Percentiles rank a stretch among this genome's conserved stretches.
Conservation (phyloP, 2,797 vertebrate genomes). For the Sternarchorhynchus goeldii region DNA sequence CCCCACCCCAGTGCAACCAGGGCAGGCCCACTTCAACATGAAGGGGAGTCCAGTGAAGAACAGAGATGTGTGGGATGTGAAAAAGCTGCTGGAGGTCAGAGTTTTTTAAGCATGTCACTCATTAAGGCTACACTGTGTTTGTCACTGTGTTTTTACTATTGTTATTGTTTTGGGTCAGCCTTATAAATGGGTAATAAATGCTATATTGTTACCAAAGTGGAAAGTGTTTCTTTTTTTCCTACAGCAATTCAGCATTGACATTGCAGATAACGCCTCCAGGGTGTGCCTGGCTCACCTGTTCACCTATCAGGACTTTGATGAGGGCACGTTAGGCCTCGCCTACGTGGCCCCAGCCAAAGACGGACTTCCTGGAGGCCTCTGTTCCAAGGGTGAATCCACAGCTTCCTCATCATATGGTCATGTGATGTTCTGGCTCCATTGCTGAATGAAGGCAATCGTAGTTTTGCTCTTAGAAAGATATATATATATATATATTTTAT, state of each 20-base stretch:
- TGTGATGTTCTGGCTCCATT: too few relatives aligned
- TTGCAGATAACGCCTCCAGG: slow-evolving; percentile 87
- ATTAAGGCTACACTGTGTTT: background rate
- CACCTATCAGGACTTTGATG: slow-evolving; percentile 97
- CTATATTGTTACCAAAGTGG: background rate
- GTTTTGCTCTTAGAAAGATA: too few relatives aligned
- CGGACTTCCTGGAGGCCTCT: slow-evolving; percentile 91
- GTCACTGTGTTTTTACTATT: background rate
- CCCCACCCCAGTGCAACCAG: slow-evolving; percentile 67
- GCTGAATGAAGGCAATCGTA: too few relatives aligned
- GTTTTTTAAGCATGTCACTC: background rate
- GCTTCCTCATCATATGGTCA: background rate
- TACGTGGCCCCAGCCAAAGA: slow-evolving; percentile 91
- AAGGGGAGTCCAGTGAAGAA: slow-evolving; percentile 77
- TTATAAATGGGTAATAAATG: too few relatives aligned
- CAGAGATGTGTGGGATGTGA: slow-evolving; percentile 93
- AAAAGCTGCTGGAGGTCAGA: slow-evolving; percentile 88
- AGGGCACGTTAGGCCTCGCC: slow-evolving; percentile 92
- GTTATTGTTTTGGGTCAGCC: background rate
- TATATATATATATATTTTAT: background rate
- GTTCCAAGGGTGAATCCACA: slow-evolving; percentile 83
- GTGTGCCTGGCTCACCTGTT: slow-evolving; percentile 97
- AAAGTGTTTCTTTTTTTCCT: slow-evolving; percentile 14
- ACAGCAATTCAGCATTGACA: slow-evolving; percentile 95
- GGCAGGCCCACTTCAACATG: slow-evolving; percentile 91